Conservation (phyloP, 2,113 vertebrate genomes). For the Miniopterus natalensis region DNA sequence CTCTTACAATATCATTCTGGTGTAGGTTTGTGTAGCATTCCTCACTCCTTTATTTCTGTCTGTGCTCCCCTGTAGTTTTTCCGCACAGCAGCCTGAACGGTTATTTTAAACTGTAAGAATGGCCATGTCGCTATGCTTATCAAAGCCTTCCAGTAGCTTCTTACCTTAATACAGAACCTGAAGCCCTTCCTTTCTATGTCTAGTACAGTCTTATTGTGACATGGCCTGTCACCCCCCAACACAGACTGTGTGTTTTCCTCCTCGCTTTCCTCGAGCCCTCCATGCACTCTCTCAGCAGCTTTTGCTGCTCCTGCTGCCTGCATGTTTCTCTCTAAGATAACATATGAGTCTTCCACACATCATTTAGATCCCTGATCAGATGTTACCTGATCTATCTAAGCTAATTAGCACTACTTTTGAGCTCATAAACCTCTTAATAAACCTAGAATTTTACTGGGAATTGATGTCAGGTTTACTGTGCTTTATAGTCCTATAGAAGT, state of each 20-base stretch:
- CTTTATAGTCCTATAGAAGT: neutral
- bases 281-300: neutral
- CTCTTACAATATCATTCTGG: neutral
- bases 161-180: neutral
- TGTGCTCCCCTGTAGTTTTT: neutral
- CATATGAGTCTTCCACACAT: neutral
- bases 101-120: neutral
- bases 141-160: neutral
- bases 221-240: neutral
- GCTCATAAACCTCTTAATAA: neutral
- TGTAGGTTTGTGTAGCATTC: neutral
- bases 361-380: neutral
- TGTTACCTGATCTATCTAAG: neutral
- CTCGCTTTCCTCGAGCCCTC: neutral
- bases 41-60: neutral
- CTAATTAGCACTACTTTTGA: neutral
- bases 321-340: neutral
- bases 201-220: neutral
- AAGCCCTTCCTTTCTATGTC: neutral
- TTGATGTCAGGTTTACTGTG: neutral
- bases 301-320: neutral
- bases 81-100: neutral
- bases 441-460: constrained; percentile 32
- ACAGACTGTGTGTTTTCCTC: neutral
- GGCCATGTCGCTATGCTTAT: neutral